Base-by-base conservation (phyloP, 2,888 invertebrate genomes). In the Gari tellinella region DNA sequence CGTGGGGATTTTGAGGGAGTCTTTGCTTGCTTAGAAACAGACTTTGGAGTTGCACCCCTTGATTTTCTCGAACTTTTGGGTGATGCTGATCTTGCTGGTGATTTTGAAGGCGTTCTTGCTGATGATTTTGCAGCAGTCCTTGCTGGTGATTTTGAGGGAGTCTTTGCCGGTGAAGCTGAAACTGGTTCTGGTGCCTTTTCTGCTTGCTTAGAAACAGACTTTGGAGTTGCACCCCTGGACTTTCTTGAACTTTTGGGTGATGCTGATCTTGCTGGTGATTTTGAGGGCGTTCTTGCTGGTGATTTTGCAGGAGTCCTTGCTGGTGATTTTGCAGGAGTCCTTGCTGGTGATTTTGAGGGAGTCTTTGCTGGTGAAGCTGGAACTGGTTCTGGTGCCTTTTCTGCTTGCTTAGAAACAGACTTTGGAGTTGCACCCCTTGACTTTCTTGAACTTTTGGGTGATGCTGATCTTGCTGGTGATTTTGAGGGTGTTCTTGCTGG, bases 401-500 rank as follows among this genome's bases (percentile, higher is more conserved):
- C 57, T 19, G 64, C 69, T 25, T 58, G 23, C 0, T 31, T 38
- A 14, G 25, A n/a, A 0, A 41, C 21, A 25, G 57, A 56, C 38
- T 43, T 57, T 10, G 56, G 52, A 55, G 37, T 43, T 21, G 72
- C 60, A 10, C 67, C 60, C 38, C 62, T 73, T 17, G 64, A 38
- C 26, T 46, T 46, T 23, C 40, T 49, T 40, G n/a, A n/a, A n/a
- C 55, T 17, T 41, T 21, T 37, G 23, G 70, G 51, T 21, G 69
- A 57, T 12, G 19, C 26, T 10, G 70, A 40, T 2, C 31, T 41
- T 7, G 52, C 49, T 19, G 55, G 37, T 5, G 49, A 19, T 19
- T 43, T 37, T 10, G 52, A 25, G n/a, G 57, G 38, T 17, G 63
- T 5, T 17, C 23, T 48, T n/a, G 56, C n/a, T n/a, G n/a, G n/a